phyloP scores from a whole-genome alignment of 2,888 invertebrate genomes.

The Eupithecia vulgata region DNA sequence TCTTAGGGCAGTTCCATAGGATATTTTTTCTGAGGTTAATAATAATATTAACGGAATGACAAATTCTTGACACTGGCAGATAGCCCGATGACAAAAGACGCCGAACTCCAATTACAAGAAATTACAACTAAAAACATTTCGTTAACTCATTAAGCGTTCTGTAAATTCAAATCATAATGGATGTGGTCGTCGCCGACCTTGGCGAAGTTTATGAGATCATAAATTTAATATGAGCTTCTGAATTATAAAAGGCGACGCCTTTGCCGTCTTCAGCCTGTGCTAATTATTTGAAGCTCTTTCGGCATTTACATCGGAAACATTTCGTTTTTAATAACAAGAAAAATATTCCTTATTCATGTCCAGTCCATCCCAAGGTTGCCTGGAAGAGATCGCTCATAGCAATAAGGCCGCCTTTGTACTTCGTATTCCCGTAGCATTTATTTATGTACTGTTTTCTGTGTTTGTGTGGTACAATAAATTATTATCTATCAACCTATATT shows the following conservation, averaged over 20 bases:
- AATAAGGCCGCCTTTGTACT: no score
- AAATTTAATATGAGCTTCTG: constrained; percentile 54
- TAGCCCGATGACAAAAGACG: constrained; percentile 1
- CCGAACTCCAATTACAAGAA: neutral
- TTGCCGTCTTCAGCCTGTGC: constrained; percentile 46
- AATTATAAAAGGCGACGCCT: constrained; percentile 56
- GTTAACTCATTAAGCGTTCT: constrained; percentile 33
- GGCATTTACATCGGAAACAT: constrained; percentile 16
- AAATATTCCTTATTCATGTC: neutral
- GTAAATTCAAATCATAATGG: constrained; percentile 36
- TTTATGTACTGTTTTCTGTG: no score
- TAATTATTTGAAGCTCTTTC: constrained; percentile 52
- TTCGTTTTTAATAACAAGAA: neutral
- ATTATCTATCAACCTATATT: no score
- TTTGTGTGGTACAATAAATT: no score
- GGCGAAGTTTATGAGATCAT: constrained; percentile 45
- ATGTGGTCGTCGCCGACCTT: constrained; percentile 42
- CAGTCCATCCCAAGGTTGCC: no score
- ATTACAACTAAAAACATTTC: constrained; percentile 25
- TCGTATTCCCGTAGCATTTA: no score
- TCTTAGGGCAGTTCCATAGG: no score
- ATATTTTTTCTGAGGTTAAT: no score
- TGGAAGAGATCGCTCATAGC: no score
- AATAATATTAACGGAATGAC: no score
- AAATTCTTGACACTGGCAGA: neutral